Evolutionary conservation across 2,113 vertebrate genomes (phyloP), one percentile per base, ranked within the genome.

Genomic region (Octodon degus): DNA sequence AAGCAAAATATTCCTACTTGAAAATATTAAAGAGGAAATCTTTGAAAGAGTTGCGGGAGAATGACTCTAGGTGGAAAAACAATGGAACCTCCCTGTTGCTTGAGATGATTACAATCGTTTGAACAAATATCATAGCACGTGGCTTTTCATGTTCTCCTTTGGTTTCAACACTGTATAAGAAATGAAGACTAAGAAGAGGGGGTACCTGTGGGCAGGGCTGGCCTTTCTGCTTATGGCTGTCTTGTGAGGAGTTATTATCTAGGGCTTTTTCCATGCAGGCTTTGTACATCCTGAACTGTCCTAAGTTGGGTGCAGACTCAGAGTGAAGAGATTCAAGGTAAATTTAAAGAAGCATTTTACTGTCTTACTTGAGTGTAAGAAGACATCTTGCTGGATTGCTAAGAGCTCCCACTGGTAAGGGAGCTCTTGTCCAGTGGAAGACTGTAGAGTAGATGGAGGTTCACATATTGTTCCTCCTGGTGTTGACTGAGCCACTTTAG

Each of bases 51-150:
- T 60, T 85, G 50, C 5, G 40, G 43, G 12, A 43, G 60, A 86
- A 65, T 89, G 62, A 82, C 62, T 80, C 20, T 79, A 91, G 50
- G 37, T 68, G 10, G 86, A 88, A 97, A 96, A 92, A 34, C 90
- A 93, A 77, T 10, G 85, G 90, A 94, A 55, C 7, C 3, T 86
- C 12, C 47, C 25, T 37, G 7, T 67, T 76, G 7, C 50, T 93
- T 55, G 83, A 94, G 60, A 67, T 0, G 34, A n/a, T 93, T 76
- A 76, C 12, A 95, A 37, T 50, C 88, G 30, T 32, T 34, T 55
- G 16, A 70, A 58, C 67, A 91, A 86, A 77, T 94, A 70, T 40
- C 50, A 70, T 60, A 13, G 34, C 8, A 8, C 1, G 1, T 5
- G 32, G 67, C 16, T 72, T 91, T 95, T 62, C 63, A 10, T 47